These are phyloP conservation scores for Campoplex nolae DNA, from an alignment of 2,888 invertebrate genomes.

Conservation along the genomic window DNA sequence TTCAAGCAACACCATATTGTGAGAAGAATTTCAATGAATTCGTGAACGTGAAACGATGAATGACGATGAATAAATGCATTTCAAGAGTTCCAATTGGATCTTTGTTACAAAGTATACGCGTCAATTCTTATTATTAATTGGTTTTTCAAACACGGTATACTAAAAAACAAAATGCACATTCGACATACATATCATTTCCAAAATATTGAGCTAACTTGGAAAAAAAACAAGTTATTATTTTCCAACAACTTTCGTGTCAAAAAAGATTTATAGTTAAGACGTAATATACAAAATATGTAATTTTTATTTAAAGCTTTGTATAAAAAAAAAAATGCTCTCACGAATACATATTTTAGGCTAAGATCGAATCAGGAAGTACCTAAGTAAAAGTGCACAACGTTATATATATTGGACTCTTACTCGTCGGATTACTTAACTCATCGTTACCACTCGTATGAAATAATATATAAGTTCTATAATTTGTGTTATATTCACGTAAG, in stretches of 20 bases:
- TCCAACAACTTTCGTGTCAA: not conserved
- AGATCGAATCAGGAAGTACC: not conserved
- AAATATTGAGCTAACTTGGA: not conserved
- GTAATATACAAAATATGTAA: not conserved
- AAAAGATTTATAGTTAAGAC: not conserved
- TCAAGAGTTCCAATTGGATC: not conserved
- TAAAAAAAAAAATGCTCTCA: not conserved
- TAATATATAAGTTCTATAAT: constrained; percentile 43
- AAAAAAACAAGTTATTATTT: not conserved
- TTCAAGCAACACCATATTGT: not conserved
- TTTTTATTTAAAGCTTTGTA: too few relatives aligned
- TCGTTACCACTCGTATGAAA: constrained; percentile 13
- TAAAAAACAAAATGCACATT: too few relatives aligned
- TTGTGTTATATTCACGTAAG: constrained; percentile 34
- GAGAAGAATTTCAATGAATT: not conserved
- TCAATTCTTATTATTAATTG: not conserved
- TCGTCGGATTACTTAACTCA: not conserved
- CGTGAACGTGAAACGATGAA: too few relatives aligned
- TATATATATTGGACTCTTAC: constrained; percentile 3
- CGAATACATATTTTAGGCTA: not conserved
- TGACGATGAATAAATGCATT: too few relatives aligned
- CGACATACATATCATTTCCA: not conserved
- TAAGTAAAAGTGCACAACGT: not conserved
- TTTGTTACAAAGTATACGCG: not conserved
- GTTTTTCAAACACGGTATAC: too few relatives aligned